Base-by-base conservation (phyloP, 2,888 invertebrate species). In the Thyatira batis region DNA sequence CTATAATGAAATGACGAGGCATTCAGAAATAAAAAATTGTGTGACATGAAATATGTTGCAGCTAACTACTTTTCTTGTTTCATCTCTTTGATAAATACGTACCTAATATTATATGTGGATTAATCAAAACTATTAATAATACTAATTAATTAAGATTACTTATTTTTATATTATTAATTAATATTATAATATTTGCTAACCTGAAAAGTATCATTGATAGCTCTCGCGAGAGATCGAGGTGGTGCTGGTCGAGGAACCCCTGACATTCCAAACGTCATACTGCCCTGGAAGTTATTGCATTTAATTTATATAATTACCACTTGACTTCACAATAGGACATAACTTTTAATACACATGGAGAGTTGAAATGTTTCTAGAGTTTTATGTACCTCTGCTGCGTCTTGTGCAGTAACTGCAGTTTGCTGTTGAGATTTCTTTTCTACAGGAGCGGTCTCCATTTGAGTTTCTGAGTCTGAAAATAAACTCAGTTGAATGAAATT, bases 121-220 rank as follows among this genome's bases (percentile, higher is more conserved):
- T n/a, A n/a, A n/a, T n/a, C n/a, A n/a, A n/a, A n/a, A n/a, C n/a
- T n/a, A n/a, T n/a, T n/a, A n/a, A n/a, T n/a, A n/a, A n/a, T n/a
- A n/a, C n/a, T n/a, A n/a, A n/a, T n/a, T n/a, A n/a, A n/a, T n/a
- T n/a, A n/a, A n/a, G n/a, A n/a, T n/a, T n/a, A n/a, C n/a, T n/a
- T n/a, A n/a, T n/a, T n/a, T n/a, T n/a, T n/a, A n/a, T n/a, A n/a
- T n/a, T n/a, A n/a, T n/a, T n/a, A n/a, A n/a, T n/a, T n/a, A n/a
- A n/a, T n/a, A n/a, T n/a, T n/a, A n/a, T n/a, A n/a, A n/a, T n/a
- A n/a, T n/a, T n/a, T n/a, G 2, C 30, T 63, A 49, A 85, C 86
- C 62, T 86, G 85, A 50, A 92, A 89, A 0, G 89, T 81, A 0
- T 88, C 86, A 51, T 90, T 86, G 60, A 91, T 71, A 9, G 85